These are phyloP conservation scores for Mirza zaza DNA, from an alignment of 2,113 vertebrate genomes.

Conservation along the genomic window DNA sequence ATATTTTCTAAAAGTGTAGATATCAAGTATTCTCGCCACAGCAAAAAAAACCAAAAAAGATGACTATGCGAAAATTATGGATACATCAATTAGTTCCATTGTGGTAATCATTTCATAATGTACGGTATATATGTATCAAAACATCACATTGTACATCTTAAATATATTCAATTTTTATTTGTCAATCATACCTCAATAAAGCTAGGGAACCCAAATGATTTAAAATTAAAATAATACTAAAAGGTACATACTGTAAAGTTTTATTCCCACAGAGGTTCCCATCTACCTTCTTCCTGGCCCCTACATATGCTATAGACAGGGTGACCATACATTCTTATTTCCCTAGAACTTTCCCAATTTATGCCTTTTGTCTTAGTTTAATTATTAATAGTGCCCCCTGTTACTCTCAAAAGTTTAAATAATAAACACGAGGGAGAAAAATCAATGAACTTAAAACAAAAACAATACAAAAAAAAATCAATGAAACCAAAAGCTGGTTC, in stretches of 20 bases:
- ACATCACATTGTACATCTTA: neutral
- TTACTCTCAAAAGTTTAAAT: neutral
- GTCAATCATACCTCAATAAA: neutral
- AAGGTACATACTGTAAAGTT: neutral
- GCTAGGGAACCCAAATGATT: neutral
- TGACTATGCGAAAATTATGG: neutral
- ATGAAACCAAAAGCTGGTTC: neutral
- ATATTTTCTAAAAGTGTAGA: neutral
- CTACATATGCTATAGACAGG: neutral
- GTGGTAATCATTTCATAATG: neutral
- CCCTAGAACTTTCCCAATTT: neutral
- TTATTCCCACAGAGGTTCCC: neutral
- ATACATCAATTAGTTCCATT: neutral
- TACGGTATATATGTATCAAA: neutral
- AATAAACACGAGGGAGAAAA: conserved; percentile 16
- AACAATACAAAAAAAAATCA: conserved; percentile 8
- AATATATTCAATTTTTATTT: neutral
- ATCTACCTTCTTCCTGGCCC: neutral
- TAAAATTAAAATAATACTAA: neutral
- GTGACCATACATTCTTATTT: neutral
- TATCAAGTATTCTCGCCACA: neutral
- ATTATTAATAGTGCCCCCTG: neutral
- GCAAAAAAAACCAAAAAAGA: neutral
- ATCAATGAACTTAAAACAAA: neutral
- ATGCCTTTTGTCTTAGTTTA: neutral